Evolutionary conservation across 2,888 invertebrate species (phyloP), one percentile per base, ranked within the genome.

Genomic region (Philereme transversata): DNA sequence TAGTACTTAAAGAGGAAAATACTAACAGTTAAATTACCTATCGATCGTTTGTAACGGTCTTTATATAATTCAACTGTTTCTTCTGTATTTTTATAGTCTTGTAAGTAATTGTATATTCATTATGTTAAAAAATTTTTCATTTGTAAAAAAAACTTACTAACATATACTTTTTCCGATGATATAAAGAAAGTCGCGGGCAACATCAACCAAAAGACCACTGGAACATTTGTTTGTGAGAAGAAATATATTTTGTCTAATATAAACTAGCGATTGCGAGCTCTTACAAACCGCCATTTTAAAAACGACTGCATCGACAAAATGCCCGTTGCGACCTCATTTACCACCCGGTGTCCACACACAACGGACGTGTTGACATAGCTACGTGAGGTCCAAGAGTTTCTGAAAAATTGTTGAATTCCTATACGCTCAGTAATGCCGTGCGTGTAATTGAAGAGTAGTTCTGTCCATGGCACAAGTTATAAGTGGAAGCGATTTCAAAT

Each of bases 331-430:
- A 51, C 54, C 51, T 60, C 60, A 65, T 62, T 60, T 60, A 58
- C 55, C 60, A 45, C 44, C 36, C 45, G 47, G 36, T 51, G 41
- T 64, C 54, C 57, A 43, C 41, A 44, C 54, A 34, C 54, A 54
- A 59, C 54, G 54, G 51, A 61, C 63, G 63, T 66, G 62, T 58
- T 62, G 62, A 60, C 58, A 63, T 36, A 54, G 35, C 57, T 57
- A 61, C 62, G 60, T 55, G 48, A 46, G 44, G 40, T 51, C 41
- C 51, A 40, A 65, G 50, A 56, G 53, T 59, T 46, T 33, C 58
- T 45, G 59, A 34, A 67, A 67, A 64, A 54, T 59, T 58, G 57
- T 54, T 59, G 61, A 61, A 60, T 63, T 59, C 57, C 49, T 54
- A 53, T 62, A 61, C 57, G 61, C 38, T 57, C 40, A 38, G 54